These are phyloP conservation scores for Campoplex nolae DNA, from an alignment of 2,888 invertebrate species.

Conservation along the genomic window DNA sequence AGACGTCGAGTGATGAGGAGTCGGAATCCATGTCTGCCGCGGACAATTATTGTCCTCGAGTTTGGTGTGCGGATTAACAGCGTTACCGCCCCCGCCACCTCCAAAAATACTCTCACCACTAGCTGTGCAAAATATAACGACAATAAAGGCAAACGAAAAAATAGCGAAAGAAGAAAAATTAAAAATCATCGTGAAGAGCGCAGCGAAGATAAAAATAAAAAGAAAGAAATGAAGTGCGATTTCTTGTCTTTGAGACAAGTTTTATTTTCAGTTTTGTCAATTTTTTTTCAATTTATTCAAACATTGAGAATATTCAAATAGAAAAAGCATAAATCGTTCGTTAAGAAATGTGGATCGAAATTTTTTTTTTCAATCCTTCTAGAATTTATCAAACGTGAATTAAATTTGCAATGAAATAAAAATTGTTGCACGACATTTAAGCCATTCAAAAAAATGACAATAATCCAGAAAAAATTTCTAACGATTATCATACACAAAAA, in stretches of 20 bases:
- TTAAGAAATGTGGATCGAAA: too few species aligned
- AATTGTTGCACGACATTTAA: neutral
- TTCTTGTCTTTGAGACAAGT: too few species aligned
- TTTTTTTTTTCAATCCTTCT: neutral
- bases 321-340: too few species aligned
- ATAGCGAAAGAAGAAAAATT: conserved; percentile 45
- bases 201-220: conserved; percentile 12
- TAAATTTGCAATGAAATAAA: neutral
- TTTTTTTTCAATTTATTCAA: too few species aligned
- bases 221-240: neutral
- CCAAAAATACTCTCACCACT: conserved; percentile 83
- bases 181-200: conserved; percentile 53
- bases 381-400: neutral
- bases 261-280: too few species aligned
- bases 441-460: conserved; percentile 1
- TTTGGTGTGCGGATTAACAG: conserved; percentile 81
- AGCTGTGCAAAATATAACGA: conserved; percentile 81
- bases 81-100: conserved; percentile 81
- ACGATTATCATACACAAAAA: neutral
- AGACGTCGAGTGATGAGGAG: conserved; percentile 82
- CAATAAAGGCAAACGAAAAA: conserved; percentile 72
- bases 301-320: too few species aligned
- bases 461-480: neutral
- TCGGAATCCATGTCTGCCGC: conserved; percentile 81
- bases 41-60: conserved; percentile 82